phyloP scores from a whole-genome alignment of 2,113 vertebrate genomes.

The Dicaeum eximium region DNA sequence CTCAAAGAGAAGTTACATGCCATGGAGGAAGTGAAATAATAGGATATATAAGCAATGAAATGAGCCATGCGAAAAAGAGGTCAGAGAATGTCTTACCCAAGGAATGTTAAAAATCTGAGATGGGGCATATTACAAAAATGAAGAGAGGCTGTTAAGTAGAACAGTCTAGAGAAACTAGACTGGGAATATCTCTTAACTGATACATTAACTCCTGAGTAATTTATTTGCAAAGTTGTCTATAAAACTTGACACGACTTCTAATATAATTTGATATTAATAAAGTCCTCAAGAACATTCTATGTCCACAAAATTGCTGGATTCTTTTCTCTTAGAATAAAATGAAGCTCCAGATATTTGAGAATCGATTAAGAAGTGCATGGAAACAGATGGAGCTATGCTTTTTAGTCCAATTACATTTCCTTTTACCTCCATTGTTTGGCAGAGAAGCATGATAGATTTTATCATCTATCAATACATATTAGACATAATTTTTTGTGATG shows the following conservation, averaged over 20 bases:
- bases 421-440: background rate
- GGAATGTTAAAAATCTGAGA: background rate
- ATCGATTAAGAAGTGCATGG: background rate
- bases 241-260: background rate
- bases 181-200: background rate
- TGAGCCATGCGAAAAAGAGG: background rate
- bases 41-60: background rate
- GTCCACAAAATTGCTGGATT: background rate
- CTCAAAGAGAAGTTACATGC: background rate
- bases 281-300: background rate
- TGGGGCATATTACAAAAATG: background rate
- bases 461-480: background rate
- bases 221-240: background rate
- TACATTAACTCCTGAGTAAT: background rate
- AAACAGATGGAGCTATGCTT: background rate
- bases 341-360: background rate
- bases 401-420: background rate
- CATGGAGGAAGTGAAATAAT: background rate
- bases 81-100: background rate
- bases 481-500: background rate
- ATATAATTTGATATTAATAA: background rate
- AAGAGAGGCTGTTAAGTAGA: background rate
- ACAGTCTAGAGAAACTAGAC: background rate
- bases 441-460: background rate
- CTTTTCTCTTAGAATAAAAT: background rate